These are phyloP conservation scores for Torymus tubicola DNA, from an alignment of 2,888 invertebrate species.

Conservation along the genomic window DNA sequence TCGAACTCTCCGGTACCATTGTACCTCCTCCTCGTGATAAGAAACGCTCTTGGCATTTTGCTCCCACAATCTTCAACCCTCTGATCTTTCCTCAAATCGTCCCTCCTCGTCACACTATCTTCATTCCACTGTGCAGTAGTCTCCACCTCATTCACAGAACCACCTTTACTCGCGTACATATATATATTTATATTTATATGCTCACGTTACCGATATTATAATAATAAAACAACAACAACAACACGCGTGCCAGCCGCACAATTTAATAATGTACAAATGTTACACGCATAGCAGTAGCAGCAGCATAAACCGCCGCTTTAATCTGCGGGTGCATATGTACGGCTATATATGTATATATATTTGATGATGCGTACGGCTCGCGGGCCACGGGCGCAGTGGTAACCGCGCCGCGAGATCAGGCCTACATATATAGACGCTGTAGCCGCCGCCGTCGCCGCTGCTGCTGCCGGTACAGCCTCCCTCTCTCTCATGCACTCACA, in stretches of 20 bases:
- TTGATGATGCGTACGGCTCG: conserved; percentile 59
- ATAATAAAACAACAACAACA: background rate
- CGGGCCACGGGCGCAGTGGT: conserved; percentile 74
- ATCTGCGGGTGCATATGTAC: too few relatives aligned
- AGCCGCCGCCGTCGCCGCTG: background rate
- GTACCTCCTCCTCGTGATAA: conserved; percentile 81
- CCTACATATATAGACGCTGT: conserved; percentile 73
- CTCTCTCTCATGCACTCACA: conserved; percentile 11
- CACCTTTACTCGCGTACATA: background rate
- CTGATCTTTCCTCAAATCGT: background rate
- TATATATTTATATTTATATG: background rate
- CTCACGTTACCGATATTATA: background rate
- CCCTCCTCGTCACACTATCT: conserved; percentile 22
- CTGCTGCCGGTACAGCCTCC: conserved; percentile 3
- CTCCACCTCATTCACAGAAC: too few relatives aligned
- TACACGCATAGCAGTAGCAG: too few relatives aligned
- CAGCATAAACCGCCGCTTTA: too few relatives aligned
- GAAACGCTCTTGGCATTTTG: conserved; percentile 81
- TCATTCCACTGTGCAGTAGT: conserved; percentile 18
- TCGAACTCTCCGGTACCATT: conserved; percentile 71
- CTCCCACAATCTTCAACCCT: background rate
- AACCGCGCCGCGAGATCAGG: conserved; percentile 73
- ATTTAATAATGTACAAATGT: too few relatives aligned
- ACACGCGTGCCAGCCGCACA: too few relatives aligned
- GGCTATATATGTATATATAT: too few relatives aligned